A percentile compares a stretch with the other conserved stretches of the same genome.
Evolutionary conservation across 2,113 vertebrate genomes (phyloP).

Genomic region (Petromus typicus): DNA sequence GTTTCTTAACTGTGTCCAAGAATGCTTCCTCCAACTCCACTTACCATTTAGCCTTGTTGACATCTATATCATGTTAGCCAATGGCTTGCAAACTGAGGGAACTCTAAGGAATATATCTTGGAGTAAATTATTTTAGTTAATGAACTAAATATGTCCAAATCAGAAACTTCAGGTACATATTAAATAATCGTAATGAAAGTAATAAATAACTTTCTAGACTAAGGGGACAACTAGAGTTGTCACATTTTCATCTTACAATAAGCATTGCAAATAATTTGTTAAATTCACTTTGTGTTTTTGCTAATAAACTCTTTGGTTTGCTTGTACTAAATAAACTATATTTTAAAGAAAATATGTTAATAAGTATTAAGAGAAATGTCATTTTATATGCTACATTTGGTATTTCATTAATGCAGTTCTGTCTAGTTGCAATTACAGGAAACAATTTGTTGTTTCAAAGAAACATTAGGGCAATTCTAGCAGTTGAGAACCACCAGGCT

Average conservation of each 20-base stretch:
- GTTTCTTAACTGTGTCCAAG: not conserved
- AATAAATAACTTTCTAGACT: slow-evolving; percentile 1
- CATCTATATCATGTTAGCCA: not conserved
- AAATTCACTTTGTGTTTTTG: slow-evolving; percentile 21
- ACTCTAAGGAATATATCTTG: not conserved
- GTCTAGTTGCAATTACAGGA: not conserved
- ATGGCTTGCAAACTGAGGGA: not conserved
- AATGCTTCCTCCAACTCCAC: not conserved
- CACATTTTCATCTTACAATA: slow-evolving; percentile 22
- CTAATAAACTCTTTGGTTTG: not conserved
- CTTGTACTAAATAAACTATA: slow-evolving; percentile 4
- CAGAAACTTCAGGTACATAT: slow-evolving; percentile 18
- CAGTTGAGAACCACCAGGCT: not conserved
- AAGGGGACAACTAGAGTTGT: not conserved
- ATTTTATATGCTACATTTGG: slow-evolving; percentile 28
- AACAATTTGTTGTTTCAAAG: not conserved
- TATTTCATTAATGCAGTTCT: slow-evolving; percentile 12
- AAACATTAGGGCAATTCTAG: not conserved
- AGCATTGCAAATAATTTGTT: not conserved
- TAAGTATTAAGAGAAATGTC: not conserved
- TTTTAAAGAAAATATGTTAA: not conserved
- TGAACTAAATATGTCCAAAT: slow-evolving; percentile 16
- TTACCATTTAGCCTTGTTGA: not conserved
- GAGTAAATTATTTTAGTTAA: slow-evolving; percentile 47
- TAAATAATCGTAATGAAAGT: not conserved